Evolutionary conservation across 1,140 invertebrate genomes (phyloP), one percentile per base, ranked within the genome.

Genomic region (Onthophagus taurus): DNA sequence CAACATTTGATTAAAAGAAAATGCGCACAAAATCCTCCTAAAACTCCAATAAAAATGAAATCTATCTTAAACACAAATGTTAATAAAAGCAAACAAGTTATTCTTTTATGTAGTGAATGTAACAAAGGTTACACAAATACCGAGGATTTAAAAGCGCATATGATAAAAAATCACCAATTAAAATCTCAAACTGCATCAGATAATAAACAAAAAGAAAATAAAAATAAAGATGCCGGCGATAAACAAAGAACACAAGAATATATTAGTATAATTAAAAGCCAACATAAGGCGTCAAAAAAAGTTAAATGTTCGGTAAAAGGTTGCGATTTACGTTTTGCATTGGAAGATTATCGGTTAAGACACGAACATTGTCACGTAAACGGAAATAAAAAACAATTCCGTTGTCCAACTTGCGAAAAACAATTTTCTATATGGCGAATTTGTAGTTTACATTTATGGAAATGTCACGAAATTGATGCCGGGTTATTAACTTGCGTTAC

Each of bases 401-500:
- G 68, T 50, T 78, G 76, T 54, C 63, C 46, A 18, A 55, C 71
- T 30, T 78, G 76, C 44, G 64, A 69, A 12, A 45, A 61, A 35
- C 67, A 65, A 44, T 67, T 72, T 51, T 53, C 67, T 0, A 69
- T 72, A 41, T 85, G 82, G 82, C 61, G 71, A 8, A 60, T 69
- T 4, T 74, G 81, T 47, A 71, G 74, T 4, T 61, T 72, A 45
- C 83, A 85, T 63, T 57, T 85, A 42, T 83, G 80, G 78, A 76
- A 76, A 50, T 61, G 64, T 2, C 82, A 85, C 63, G 63, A 74
- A 50, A 61, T 75, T 18, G 78, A 83, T 59, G 68, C 77, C 48
- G 81, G 81, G 53, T 57, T 84, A 9, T 66, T 78, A 31, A 64
- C 69, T 7, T 85, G 82, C 60, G 71, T 76, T 17, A 62, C 72